These are phyloP conservation scores for Agonopterix arenella DNA, from an alignment of 2,888 invertebrate species.

Conservation along the genomic window DNA sequence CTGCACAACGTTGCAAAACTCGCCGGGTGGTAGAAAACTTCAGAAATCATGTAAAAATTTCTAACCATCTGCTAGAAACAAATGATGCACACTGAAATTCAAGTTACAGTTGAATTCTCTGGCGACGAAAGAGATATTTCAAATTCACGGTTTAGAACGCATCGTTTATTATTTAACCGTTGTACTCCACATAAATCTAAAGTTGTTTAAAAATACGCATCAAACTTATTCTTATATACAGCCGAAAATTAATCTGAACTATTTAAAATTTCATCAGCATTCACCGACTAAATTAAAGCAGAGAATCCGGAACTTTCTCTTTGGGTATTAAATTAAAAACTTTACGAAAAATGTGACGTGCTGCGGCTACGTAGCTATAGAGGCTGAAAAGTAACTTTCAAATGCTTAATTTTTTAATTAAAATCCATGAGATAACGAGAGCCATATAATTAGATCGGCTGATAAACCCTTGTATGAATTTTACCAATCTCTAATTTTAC, in stretches of 20 bases:
- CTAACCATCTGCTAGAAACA: conserved; percentile 1
- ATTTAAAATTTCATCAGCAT: conserved; percentile 38
- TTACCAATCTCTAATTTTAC: background rate
- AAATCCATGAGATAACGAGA: too few relatives aligned
- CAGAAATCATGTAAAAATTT: conserved; percentile 7
- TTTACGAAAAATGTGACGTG: conserved; percentile 17
- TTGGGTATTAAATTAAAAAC: conserved; percentile 29
- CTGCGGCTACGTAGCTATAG: background rate
- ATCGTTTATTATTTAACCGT: too few relatives aligned
- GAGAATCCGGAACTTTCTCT: conserved; percentile 22
- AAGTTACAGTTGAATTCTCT: too few relatives aligned
- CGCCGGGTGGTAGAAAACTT: conserved; percentile 14
- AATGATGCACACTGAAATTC: too few relatives aligned
- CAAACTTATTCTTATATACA: conserved; percentile 8
- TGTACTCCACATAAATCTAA: too few relatives aligned
- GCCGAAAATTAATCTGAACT: conserved; percentile 18
- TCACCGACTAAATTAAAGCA: conserved; percentile 26
- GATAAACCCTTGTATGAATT: too few relatives aligned
- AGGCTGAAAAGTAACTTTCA: background rate
- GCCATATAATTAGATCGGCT: too few relatives aligned
- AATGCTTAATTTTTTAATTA: too few relatives aligned
- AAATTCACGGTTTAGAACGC: too few relatives aligned
- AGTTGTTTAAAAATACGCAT: background rate
- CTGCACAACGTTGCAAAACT: conserved; percentile 20
- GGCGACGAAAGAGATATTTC: too few relatives aligned